phyloP scores from a whole-genome alignment of 64 coral and sea anemone species.

The Trachythela sp. region DNA sequence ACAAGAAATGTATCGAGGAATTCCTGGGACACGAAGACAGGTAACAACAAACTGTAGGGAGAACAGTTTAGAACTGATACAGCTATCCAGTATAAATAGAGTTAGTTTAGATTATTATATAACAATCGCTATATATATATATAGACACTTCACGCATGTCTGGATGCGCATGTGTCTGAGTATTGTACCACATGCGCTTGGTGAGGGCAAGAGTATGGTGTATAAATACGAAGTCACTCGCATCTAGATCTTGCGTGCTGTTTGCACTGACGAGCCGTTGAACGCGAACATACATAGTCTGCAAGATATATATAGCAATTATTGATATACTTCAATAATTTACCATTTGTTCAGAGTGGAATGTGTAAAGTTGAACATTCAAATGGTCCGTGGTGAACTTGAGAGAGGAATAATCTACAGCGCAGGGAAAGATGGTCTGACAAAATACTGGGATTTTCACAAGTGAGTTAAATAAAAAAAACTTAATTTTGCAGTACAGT shows the following conservation, averaged over 20 bases:
- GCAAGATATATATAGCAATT: too few species aligned
- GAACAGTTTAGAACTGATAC: too few species aligned
- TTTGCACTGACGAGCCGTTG: too few species aligned
- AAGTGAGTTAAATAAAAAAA: constrained; percentile 37
- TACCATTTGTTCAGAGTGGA: constrained; percentile 55
- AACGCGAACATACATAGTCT: too few species aligned
- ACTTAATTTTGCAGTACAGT: not conserved
- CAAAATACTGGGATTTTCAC: constrained; percentile 97
- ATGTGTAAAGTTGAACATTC: constrained; percentile 62
- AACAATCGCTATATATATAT: too few species aligned
- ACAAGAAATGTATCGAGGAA: constrained; percentile 59
- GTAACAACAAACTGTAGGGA: constrained; percentile 1
- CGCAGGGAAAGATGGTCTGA: constrained; percentile 79
- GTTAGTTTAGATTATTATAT: not conserved
- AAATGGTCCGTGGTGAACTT: constrained; percentile 84
- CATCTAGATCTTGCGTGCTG: too few species aligned
- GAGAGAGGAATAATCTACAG: constrained; percentile 74
- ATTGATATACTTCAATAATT: not conserved
- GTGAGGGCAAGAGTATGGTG: too few species aligned
- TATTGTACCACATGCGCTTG: too few species aligned
- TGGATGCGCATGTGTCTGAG: too few species aligned
- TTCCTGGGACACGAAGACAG: constrained; percentile 87
- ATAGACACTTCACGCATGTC: too few species aligned
- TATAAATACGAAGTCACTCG: too few species aligned
- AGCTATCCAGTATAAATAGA: too few species aligned